Conservation (phyloP, 2,113 vertebrate genomes). For the Pyxicephalus adspersus region DNA sequence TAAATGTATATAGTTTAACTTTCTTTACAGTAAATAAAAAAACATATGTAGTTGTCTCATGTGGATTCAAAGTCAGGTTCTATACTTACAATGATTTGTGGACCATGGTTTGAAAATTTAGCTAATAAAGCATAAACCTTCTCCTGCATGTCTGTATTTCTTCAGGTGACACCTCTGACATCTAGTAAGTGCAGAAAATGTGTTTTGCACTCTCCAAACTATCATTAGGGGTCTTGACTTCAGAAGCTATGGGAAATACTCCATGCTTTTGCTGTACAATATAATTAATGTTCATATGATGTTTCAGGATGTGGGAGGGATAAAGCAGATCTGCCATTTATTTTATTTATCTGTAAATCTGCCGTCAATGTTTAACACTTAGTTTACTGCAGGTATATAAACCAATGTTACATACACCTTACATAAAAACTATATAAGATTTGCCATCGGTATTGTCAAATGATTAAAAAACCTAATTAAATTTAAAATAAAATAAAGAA, state of each 20-base stretch:
- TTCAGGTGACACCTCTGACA: conserved; percentile 34
- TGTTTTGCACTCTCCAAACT: conserved; percentile 42
- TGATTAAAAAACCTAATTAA: no score
- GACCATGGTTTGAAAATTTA: conserved; percentile 7
- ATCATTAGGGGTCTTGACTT: conserved; percentile 43
- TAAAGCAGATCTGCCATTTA: neutral
- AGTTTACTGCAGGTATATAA: neutral
- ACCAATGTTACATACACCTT: no score
- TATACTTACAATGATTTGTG: neutral
- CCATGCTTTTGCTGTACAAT: conserved; percentile 23
- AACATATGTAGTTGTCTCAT: neutral
- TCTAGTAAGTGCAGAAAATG: conserved; percentile 45
- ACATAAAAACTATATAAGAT: no score
- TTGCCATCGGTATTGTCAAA: no score
- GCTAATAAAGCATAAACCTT: conserved; percentile 37
- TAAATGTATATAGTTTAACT: neutral
- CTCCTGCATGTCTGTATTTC: neutral
- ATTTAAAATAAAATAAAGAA: no score
- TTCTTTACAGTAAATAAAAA: neutral
- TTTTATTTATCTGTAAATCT: conserved; percentile 11
- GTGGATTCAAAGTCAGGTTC: conserved; percentile 5
- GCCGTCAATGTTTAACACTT: neutral
- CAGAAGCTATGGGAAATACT: conserved; percentile 33
- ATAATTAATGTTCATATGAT: conserved; percentile 32
- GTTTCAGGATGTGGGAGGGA: conserved; percentile 28